A percentile compares a stretch with the other conserved stretches of the same genome.
Conservation (phyloP, 2,797 vertebrate genomes). For the Phrynocephalus vlangalii region DNA sequence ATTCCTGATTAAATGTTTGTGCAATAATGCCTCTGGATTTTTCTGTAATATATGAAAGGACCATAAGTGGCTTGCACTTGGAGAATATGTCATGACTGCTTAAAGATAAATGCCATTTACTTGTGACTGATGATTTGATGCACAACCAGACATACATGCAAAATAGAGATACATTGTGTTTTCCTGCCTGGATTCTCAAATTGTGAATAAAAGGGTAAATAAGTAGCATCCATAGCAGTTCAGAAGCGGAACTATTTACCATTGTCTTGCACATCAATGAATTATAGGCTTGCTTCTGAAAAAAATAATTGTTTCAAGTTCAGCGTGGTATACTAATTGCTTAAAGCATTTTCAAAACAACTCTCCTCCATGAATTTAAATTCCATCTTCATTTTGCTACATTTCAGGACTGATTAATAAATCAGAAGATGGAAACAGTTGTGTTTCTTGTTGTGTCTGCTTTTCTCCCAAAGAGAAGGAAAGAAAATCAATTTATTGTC, state of each 20-base stretch:
- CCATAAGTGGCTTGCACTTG: background rate
- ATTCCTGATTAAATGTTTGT: background rate
- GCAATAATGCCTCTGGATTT: background rate
- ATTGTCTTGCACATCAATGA: background rate
- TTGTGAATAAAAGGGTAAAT: background rate
- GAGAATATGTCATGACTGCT: background rate
- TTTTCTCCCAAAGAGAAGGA: background rate
- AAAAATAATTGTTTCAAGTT: conserved; percentile 29
- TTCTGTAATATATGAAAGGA: background rate
- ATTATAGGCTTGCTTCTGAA: conserved; percentile 21
- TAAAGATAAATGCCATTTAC: background rate
- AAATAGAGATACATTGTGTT: conserved; percentile 13
- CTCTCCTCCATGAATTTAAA: conserved; percentile 19
- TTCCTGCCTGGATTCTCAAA: background rate
- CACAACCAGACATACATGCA: conserved; percentile 17
- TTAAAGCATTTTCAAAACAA: conserved; percentile 13
- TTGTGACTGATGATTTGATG: background rate
- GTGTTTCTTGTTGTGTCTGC: background rate
- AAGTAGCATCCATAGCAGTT: background rate
- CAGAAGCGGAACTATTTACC: background rate
- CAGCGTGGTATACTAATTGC: background rate
- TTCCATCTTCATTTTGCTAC: conserved; percentile 30
- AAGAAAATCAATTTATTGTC: conserved; percentile 33
- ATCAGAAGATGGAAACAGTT: background rate
- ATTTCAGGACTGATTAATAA: conserved; percentile 15